phyloP scores from a whole-genome alignment of 2,888 invertebrate species.

The Ernsta delagoae region DNA sequence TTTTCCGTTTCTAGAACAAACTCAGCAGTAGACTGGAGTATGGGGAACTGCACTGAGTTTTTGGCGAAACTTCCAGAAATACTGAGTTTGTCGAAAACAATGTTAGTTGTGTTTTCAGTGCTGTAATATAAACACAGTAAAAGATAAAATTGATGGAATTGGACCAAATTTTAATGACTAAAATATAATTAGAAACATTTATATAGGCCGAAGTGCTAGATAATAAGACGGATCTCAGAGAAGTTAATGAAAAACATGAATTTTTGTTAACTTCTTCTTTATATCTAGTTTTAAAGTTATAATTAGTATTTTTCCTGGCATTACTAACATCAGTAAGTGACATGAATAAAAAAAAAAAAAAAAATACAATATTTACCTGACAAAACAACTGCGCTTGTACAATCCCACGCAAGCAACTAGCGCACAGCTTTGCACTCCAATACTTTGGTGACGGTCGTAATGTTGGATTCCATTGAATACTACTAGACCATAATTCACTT shows the following conservation, averaged over 20 bases:
- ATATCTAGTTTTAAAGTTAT: too few relatives aligned
- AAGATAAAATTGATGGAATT: not conserved
- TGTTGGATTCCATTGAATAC: conserved; percentile 57
- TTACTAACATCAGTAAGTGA: too few relatives aligned
- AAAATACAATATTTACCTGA: conserved; percentile 52
- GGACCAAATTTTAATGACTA: not conserved
- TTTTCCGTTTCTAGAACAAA: conserved; percentile 44
- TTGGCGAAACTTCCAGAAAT: conserved; percentile 60
- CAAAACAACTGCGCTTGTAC: conserved; percentile 55
- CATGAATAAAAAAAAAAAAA: too few relatives aligned
- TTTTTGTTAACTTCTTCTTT: too few relatives aligned
- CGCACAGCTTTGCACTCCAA: conserved; percentile 60
- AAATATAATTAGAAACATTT: not conserved
- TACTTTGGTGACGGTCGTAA: conserved; percentile 48
- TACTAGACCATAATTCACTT: conserved; percentile 55
- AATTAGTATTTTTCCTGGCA: too few relatives aligned
- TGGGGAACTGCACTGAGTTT: conserved; percentile 58
- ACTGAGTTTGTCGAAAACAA: conserved; percentile 57
- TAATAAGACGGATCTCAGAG: not conserved
- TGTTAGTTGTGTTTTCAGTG: conserved; percentile 50
- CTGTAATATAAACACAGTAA: conserved; percentile 51
- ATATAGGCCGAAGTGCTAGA: not conserved
- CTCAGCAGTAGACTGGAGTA: conserved; percentile 53
- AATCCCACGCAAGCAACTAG: conserved; percentile 58
- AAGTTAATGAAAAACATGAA: not conserved